Conservation (phyloP, 2,113 vertebrate species). For the Lophura nycthemera region DNA sequence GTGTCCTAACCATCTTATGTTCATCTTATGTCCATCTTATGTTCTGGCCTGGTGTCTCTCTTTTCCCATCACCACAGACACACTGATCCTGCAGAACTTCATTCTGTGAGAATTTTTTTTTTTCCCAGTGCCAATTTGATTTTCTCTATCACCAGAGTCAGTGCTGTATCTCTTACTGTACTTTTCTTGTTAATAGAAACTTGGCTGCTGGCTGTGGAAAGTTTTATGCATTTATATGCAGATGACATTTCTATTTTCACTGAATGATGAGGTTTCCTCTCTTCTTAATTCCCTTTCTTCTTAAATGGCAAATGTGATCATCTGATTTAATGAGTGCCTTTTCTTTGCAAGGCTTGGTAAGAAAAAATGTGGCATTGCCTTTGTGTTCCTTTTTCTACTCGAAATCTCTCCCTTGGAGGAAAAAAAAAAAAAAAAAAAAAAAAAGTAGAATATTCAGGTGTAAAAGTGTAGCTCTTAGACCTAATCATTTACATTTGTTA, state of each 20-base stretch:
- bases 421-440: no score
- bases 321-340: slow-evolving; percentile 30
- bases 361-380: background rate
- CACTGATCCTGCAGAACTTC: background rate
- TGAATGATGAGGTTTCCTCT: slow-evolving; percentile 34
- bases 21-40: background rate
- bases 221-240: slow-evolving; percentile 35
- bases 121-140: background rate
- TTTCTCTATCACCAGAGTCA: background rate
- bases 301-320: slow-evolving; percentile 40
- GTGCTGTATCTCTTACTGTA: background rate
- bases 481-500: background rate
- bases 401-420: background rate
- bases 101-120: background rate
- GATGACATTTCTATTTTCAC: slow-evolving; percentile 47
- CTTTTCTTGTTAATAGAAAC: slow-evolving; percentile 20
- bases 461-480: background rate
- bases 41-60: background rate
- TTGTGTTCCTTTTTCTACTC: background rate
- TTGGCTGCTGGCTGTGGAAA: background rate
- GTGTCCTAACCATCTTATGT: background rate
- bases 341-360: background rate
- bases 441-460: background rate
- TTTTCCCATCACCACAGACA: background rate
- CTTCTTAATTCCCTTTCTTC: slow-evolving; percentile 24